Evolutionary conservation across 2,113 vertebrate genomes (phyloP).

Genomic region (Aepyceros melampus): DNA sequence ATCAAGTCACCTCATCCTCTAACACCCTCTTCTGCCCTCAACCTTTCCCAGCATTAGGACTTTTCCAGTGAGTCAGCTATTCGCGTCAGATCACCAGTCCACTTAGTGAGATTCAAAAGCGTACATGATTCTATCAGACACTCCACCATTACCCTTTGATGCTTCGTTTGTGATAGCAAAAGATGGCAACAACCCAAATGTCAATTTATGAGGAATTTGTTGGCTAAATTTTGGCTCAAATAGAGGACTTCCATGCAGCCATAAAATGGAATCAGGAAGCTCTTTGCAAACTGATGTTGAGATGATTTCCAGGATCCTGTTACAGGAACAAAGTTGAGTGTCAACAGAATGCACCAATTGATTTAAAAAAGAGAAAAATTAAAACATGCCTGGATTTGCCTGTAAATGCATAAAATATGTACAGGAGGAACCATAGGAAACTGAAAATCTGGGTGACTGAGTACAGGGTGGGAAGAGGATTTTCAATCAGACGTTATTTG

Average conservation of each 20-base stretch:
- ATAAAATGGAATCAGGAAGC: neutral
- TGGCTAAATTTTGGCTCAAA: neutral
- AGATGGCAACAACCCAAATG: neutral
- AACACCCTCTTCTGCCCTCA: neutral
- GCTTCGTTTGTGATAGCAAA: neutral
- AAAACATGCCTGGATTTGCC: neutral
- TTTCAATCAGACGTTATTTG: neutral
- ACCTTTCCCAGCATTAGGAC: neutral
- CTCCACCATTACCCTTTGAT: neutral
- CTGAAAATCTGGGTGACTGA: neutral
- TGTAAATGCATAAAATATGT: neutral
- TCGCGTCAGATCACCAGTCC: neutral
- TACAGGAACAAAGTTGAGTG: neutral
- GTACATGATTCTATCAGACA: fast-evolving
- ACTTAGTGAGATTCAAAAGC: neutral
- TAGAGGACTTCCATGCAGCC: too few species aligned
- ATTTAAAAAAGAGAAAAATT: neutral
- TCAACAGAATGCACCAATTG: neutral
- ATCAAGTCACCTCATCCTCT: neutral
- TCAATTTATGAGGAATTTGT: too few species aligned
- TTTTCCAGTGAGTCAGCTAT: neutral
- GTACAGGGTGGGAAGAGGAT: neutral
- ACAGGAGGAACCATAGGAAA: neutral
- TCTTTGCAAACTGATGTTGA: neutral
- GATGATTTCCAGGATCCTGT: neutral